Evolutionary conservation across 1,140 invertebrate genomes (phyloP), one percentile per base, ranked within the genome.

Genomic region (Drosophila sulfurigaster): DNA sequence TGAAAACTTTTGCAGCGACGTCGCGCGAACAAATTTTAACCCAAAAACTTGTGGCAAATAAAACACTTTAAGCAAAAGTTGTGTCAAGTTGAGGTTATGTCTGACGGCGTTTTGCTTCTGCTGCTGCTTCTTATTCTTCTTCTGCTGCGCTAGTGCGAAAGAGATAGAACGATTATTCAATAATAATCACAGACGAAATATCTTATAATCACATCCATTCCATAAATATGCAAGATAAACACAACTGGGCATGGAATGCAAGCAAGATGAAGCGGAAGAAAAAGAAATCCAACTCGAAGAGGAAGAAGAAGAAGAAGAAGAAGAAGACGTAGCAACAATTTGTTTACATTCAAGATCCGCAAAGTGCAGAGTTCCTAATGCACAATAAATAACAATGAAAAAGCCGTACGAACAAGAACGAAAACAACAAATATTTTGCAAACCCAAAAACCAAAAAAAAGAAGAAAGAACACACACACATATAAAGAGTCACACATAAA

Each of bases 1-100:
- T 89, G 85, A 89, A 89, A 89, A 89, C 81, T 89, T 89, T 89
- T 81, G 71, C 74, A 45, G 77, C 80, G 48, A 38, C 35, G 75
- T 73, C 56, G 75, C 80, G 83, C 80, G 83, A 83, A 75, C 75
- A 73, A 89, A 89, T 83, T 89, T 80, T 89, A 72, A 82, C 68
- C 58, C 70, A 83, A 80, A 67, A 81, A 65, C 62, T 77, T 67
- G 43, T 16, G 46, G 32, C 38, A 58, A 52, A 49, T 52, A 63
- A 62, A 73, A 35, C 69, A 72, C 46, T 77, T 64, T 25, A 60
- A 78, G 60, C 54, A 68, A 63, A 78, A 68, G 70, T 79, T 62
- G 35, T 60, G 48, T 57, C 72, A 69, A 69, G 57, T 69, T 62
- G 65, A 74, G 65, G 49, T 60, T 63, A 75, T 75, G 72, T 75